A percentile compares a stretch with the other conserved stretches of the same genome.
These are phyloP conservation scores for Acrobeloides nanus DNA, from an alignment of 2,888 invertebrate species.

Conservation along the genomic window DNA sequence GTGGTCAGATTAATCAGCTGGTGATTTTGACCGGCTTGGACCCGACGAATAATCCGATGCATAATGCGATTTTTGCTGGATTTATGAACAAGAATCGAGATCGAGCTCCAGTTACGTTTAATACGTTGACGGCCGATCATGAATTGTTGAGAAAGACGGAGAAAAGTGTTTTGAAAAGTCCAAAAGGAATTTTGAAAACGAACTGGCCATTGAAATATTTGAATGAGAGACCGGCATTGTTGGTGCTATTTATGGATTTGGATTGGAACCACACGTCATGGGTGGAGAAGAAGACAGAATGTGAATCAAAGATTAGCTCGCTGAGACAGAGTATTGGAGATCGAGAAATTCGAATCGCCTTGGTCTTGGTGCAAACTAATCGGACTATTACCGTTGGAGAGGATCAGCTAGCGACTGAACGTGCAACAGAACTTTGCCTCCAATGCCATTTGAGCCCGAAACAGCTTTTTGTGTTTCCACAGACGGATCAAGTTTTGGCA, in stretches of 20 bases:
- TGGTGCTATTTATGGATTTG: constrained; percentile 84
- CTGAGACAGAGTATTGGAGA: constrained; percentile 54
- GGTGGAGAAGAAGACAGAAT: constrained; percentile 89
- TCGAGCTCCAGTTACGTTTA: constrained; percentile 74
- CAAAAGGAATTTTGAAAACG: constrained; percentile 20
- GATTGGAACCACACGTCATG: constrained; percentile 92
- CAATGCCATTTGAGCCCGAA: constrained; percentile 86
- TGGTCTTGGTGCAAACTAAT: constrained; percentile 79
- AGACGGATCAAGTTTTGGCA: constrained; percentile 3
- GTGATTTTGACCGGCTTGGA: constrained; percentile 83
- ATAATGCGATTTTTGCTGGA: constrained; percentile 85
- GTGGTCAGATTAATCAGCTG: constrained; percentile 55
- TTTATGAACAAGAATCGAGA: constrained; percentile 78
- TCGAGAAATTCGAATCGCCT: constrained; percentile 64
- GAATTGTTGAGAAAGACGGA: constrained; percentile 66
- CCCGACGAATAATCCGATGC: constrained; percentile 72
- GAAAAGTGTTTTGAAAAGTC: constrained; percentile 5
- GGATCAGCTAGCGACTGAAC: constrained; percentile 72
- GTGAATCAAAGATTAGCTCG: constrained; percentile 75
- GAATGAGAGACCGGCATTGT: constrained; percentile 76
- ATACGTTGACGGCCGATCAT: constrained; percentile 71
- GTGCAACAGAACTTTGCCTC: constrained; percentile 79
- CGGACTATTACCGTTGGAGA: constrained; percentile 59
- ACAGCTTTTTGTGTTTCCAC: constrained; percentile 79
- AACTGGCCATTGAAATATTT: constrained; percentile 86